Base-by-base conservation (phyloP, 2,888 invertebrate species). In the Caenorhabditis parvicauda region DNA sequence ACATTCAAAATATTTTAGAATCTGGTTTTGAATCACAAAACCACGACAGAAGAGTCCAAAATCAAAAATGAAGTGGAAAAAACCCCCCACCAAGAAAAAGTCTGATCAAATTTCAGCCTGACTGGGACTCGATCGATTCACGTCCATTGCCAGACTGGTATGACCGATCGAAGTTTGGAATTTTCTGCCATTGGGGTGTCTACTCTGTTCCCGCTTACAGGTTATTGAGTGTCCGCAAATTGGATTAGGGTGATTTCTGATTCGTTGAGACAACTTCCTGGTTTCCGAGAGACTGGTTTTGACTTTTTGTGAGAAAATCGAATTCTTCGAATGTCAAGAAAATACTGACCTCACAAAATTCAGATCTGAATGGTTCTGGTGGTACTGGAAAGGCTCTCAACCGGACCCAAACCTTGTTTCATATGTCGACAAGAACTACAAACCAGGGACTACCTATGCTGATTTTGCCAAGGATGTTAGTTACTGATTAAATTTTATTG, bases 381-480 rank as follows among this genome's bases (percentile, higher is more conserved):
- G 70, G 69, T 67, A 71, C 51, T 81, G 81, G 81, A 60, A 61
- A 67, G 69, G 74, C 7, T 41, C 71, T 4, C 61, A 70, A 6
- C 67, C 70, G 12, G 67, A 71, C 21, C 38, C 59, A 14, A 75
- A 67, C n/a, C 69, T 77, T 42, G 76, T 81, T 3, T 60, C 79
- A 14, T 94, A 89, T 81, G 92, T 95, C 90, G 82, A 86, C 28
- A 84, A 87, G 29, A 90, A 90, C 78, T 94, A 90, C 82, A 88
- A 88, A 52, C 90, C 91, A 2, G 87, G 86, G 47, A 92, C 91
- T 77, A 88, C 89, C 0, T 96, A 96, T 83, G 91, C 91, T 79
- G 91, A 94, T 56, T 94, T 95, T 83, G 94, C 89, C 0, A 65
- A 64, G 47, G 73, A 76, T 45, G 77, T 77, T 42, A 52, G 64